phyloP scores from a whole-genome alignment of 2,888 invertebrate genomes.

The Unio delphinus region DNA sequence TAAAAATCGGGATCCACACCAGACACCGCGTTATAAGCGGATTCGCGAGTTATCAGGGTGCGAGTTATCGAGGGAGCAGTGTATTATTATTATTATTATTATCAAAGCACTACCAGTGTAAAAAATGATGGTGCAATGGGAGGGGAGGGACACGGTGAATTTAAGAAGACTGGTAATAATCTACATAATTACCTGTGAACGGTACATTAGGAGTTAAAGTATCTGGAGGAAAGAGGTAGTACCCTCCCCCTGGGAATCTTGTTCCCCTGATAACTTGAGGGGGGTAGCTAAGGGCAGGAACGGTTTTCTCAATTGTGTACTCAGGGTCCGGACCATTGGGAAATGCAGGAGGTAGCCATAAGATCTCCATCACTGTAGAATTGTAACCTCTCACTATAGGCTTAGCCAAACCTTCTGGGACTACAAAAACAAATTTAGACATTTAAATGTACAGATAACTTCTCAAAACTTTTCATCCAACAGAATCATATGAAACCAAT shows the following conservation, averaged over 20 bases:
- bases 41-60: too few relatives aligned
- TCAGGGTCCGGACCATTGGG: conserved; percentile 65
- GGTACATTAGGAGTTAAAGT: conserved; percentile 65
- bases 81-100: too few relatives aligned
- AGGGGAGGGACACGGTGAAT: too few relatives aligned
- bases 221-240: conserved; percentile 64
- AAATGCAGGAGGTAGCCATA: conserved; percentile 61
- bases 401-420: conserved; percentile 55
- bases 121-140: too few relatives aligned
- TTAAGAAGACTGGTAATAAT: background rate
- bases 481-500: too few relatives aligned
- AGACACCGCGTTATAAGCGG: too few relatives aligned
- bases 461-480: background rate
- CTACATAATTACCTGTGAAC: conserved; percentile 62
- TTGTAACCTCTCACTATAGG: conserved; percentile 61
- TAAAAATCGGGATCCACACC: too few relatives aligned
- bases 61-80: too few relatives aligned
- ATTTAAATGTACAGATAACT: background rate
- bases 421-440: conserved; percentile 33
- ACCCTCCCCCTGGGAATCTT: conserved; percentile 67
- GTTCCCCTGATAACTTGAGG: conserved; percentile 66
- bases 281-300: conserved; percentile 65
- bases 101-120: too few relatives aligned
- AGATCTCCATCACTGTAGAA: conserved; percentile 59
- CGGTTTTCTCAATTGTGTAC: conserved; percentile 64